Percentiles rank a stretch among this genome's conserved stretches.
Evolutionary conservation across 2,113 vertebrate genomes (phyloP).

Genomic region (Procavia capensis): DNA sequence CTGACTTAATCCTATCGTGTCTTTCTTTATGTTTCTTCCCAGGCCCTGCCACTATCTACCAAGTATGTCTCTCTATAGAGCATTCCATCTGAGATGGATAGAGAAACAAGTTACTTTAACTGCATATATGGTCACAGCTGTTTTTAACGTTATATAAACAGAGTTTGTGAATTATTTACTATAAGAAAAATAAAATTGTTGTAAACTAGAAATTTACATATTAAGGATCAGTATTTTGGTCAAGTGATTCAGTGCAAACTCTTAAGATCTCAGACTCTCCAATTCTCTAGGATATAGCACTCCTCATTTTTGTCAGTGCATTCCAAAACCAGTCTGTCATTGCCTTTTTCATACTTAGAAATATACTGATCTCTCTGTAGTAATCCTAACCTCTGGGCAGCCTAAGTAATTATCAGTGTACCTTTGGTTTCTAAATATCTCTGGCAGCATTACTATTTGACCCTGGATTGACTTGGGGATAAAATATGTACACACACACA

Average conservation of each 20-base stretch:
- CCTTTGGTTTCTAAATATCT: background rate
- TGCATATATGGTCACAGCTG: background rate
- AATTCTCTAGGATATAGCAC: background rate
- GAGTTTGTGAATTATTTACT: background rate
- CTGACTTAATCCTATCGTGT: background rate
- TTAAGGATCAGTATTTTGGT: background rate
- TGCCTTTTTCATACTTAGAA: background rate
- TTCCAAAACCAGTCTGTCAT: background rate
- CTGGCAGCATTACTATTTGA: background rate
- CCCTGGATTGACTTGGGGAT: background rate
- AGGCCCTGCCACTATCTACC: background rate
- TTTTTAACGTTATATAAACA: background rate
- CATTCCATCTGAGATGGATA: background rate
- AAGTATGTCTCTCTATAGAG: background rate
- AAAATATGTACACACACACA: background rate
- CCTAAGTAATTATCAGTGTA: background rate
- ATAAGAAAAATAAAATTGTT: slow-evolving; percentile 19
- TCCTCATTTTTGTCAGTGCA: background rate
- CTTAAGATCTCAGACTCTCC: background rate
- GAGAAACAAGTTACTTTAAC: background rate
- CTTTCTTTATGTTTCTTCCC: background rate
- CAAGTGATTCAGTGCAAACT: background rate
- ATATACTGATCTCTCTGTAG: background rate
- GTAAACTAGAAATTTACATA: background rate
- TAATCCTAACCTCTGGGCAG: background rate